Percentiles rank a stretch among this genome's conserved stretches.
Evolutionary conservation across 2,113 vertebrate species (phyloP).

Genomic region (Microtus oregoni): DNA sequence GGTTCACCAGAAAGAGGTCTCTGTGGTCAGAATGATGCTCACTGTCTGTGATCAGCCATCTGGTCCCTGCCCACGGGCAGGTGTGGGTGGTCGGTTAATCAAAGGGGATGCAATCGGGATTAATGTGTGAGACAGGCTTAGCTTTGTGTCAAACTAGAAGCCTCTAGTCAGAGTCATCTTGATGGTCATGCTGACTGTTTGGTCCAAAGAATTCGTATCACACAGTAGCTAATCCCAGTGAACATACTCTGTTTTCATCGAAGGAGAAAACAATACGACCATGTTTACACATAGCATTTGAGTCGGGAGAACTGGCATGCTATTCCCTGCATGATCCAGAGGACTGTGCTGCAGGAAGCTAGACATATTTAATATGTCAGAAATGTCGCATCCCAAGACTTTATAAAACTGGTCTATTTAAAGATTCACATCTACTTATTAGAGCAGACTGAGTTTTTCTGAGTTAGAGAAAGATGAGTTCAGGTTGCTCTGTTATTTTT

Average conservation of each 20-base stretch:
- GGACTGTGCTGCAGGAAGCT: background rate
- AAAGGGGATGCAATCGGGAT: conserved; percentile 39
- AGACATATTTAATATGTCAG: background rate
- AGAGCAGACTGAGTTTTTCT: background rate
- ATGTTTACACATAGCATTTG: conserved; percentile 4
- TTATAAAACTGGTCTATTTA: conserved; percentile 20
- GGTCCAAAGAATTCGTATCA: conserved; percentile 37
- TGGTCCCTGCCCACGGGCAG: conserved; percentile 41
- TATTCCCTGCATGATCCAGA: conserved; percentile 16
- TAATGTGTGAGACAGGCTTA: conserved; percentile 45
- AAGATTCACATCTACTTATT: background rate
- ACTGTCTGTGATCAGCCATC: conserved; percentile 10
- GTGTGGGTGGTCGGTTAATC: conserved; percentile 44
- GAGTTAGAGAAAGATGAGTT: conserved; percentile 25
- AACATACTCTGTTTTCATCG: background rate
- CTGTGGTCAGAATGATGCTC: background rate
- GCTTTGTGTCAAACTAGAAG: conserved; percentile 56
- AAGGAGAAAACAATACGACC: conserved; percentile 16
- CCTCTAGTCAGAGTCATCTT: conserved; percentile 46
- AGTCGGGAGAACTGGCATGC: conserved; percentile 27
- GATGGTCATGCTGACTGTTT: conserved; percentile 45
- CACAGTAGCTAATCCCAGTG: background rate
- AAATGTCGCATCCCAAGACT: background rate
- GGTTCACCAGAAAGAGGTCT: background rate
- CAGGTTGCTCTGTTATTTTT: background rate